These are phyloP conservation scores for Batillaria attramentaria DNA, from an alignment of 1,140 invertebrate genomes.

Conservation along the genomic window DNA sequence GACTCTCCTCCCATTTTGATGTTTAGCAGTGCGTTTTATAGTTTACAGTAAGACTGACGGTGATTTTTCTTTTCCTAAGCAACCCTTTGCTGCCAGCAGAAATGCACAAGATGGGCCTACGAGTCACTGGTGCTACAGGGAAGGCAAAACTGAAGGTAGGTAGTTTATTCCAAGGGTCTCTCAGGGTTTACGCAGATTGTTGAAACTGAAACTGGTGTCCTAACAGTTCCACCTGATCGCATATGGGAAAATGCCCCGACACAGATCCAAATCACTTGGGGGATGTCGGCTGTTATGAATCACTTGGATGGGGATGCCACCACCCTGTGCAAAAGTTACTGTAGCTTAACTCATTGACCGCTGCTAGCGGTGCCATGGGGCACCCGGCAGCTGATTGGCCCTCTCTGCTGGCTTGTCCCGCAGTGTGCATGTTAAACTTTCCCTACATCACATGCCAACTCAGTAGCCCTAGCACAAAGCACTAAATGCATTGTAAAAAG, in stretches of 20 bases:
- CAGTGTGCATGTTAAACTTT: too few species aligned
- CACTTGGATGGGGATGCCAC: neutral
- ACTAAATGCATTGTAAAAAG: too few species aligned
- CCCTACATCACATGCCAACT: too few species aligned
- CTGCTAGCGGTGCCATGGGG: too few species aligned
- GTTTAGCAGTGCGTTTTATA: too few species aligned
- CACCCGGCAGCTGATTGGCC: too few species aligned
- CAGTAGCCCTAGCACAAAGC: too few species aligned
- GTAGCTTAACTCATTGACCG: neutral
- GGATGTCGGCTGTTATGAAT: neutral
- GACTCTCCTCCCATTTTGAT: too few species aligned
- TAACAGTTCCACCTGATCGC: neutral
- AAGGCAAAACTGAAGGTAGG: slow-evolving; percentile 65
- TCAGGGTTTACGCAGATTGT: neutral
- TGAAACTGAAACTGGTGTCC: too few species aligned
- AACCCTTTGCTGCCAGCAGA: slow-evolving; percentile 48
- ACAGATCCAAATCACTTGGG: neutral
- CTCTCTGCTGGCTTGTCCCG: too few species aligned
- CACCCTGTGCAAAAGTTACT: neutral
- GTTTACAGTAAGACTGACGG: too few species aligned
- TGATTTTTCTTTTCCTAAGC: slow-evolving; percentile 27
- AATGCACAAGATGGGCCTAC: slow-evolving; percentile 63
- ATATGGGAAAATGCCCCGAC: neutral
- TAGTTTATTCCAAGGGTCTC: neutral
- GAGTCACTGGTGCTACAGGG: slow-evolving; percentile 61